Base-by-base conservation (phyloP, 1,140 invertebrate genomes). In the Pseudomyrmex sp. region DNA sequence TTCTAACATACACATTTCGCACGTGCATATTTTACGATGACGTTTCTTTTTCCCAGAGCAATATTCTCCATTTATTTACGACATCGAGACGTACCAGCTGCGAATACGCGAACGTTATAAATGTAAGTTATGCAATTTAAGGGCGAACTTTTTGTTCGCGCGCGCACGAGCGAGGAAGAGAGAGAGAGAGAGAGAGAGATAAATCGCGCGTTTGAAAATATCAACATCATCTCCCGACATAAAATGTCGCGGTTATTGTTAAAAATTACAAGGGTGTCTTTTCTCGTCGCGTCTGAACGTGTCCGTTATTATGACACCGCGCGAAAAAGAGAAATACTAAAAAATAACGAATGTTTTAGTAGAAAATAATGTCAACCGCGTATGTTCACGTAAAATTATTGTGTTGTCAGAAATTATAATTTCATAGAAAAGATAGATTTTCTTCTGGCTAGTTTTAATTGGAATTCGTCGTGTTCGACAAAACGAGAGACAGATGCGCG, bases 51-150 rank as follows among this genome's bases (percentile, higher is more conserved):
- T 77, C 50, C 50, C 75, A 23, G 63, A 35, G 35, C 75, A 56
- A 50, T 35, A 50, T 69, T 77, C 35, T 23, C 63, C 13, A 69
- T 77, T 77, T 77, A 77, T 77, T 77, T 69, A 77, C 75, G 63
- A 69, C 75, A 77, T 77, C 62, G 74, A 68, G 26, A 12, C 74
- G 62, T 46, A 23, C 35, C 23, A 46, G 48, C 15, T 63, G 61
- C 61, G 48, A 12, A 13, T 56, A 56, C 15, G 62, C 61, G 62
- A 9, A 66, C 7, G 63, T 77, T 63, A 68, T 69, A 77, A 77
- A 77, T 77, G 63, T 77, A 69, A 18, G 63, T 35, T n/a, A 35
- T 13, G 35, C 68, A 77, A 77, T 77, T 77, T 68, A 77, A 69
- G 63, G 35, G 18, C 63, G 1, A 77, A 77, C 63, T 69, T 68